A percentile compares a stretch with the other conserved stretches of the same genome.
phyloP scores from a whole-genome alignment of 1,140 invertebrate genomes.

The Orchesella cincta region DNA sequence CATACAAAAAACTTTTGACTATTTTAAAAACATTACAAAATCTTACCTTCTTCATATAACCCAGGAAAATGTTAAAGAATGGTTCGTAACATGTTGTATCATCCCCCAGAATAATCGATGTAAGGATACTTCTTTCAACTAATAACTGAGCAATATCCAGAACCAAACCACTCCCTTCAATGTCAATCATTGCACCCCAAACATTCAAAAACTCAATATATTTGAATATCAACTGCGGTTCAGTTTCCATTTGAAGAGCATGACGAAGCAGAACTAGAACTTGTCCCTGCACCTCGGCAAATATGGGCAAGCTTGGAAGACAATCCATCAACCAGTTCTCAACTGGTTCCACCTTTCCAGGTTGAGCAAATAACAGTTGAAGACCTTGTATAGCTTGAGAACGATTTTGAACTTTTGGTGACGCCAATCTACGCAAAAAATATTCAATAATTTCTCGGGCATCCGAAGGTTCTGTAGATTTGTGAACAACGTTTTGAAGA shows the following conservation, averaged over 20 bases:
- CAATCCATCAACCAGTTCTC: constrained; percentile 75
- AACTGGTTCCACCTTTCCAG: constrained; percentile 45
- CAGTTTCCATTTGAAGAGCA: constrained; percentile 69
- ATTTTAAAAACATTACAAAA: not conserved
- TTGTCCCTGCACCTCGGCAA: constrained; percentile 66
- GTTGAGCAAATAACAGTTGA: constrained; percentile 64
- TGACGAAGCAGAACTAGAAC: constrained; percentile 72
- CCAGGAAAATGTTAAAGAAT: constrained; percentile 75
- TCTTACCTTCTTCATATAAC: constrained; percentile 70
- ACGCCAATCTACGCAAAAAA: constrained; percentile 81
- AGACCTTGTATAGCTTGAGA: constrained; percentile 76
- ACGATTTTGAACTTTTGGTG: constrained; percentile 74
- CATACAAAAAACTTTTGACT: not conserved
- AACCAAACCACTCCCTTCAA: constrained; percentile 39
- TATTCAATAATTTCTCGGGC: constrained; percentile 87
- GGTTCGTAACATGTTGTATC: constrained; percentile 56
- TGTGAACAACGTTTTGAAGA: constrained; percentile 41
- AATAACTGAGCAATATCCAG: constrained; percentile 84
- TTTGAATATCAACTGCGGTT: constrained; percentile 58
- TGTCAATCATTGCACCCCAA: constrained; percentile 39
- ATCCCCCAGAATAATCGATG: constrained; percentile 73
- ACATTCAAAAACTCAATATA: constrained; percentile 62
- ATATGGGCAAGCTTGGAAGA: constrained; percentile 73
- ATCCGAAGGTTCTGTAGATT: constrained; percentile 32
- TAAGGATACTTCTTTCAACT: constrained; percentile 87